Percentiles rank a stretch among this genome's conserved stretches.
Evolutionary conservation across 2,888 invertebrate species (phyloP).

Genomic region (Anodontia alba): DNA sequence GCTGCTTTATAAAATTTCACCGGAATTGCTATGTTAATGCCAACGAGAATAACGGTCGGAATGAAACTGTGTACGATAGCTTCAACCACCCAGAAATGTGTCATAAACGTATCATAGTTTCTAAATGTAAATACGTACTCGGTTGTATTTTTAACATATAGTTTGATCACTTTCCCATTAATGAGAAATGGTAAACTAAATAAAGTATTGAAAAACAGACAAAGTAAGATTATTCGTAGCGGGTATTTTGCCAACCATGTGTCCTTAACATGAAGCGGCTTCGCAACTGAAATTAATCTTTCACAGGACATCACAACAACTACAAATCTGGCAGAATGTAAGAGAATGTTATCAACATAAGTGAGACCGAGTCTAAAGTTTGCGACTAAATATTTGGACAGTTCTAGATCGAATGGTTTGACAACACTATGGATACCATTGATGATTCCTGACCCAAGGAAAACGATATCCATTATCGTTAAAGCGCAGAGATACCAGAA

Average conservation of each 20-base stretch:
- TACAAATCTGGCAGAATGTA: not conserved
- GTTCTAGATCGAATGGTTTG: not conserved
- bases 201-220: not conserved
- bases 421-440: not conserved
- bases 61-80: not conserved
- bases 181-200: not conserved
- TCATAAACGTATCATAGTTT: not conserved
- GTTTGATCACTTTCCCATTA: not conserved
- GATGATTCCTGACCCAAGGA: not conserved
- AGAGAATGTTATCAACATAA: not conserved
- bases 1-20: not conserved
- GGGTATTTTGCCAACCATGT: constrained; percentile 2
- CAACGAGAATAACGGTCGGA: not conserved
- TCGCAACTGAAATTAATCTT: not conserved
- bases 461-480: not conserved
- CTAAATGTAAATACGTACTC: constrained; percentile 5
- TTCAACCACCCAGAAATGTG: not conserved
- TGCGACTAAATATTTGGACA: not conserved
- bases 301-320: constrained; percentile 12
- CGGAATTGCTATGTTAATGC: not conserved
- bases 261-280: not conserved
- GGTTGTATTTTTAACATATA: not conserved
- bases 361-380: not conserved
- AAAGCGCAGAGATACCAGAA: not conserved
- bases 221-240: not conserved